phyloP scores from a whole-genome alignment of 92 coral and sea anemone species.

The Zoanthus gigantus region DNA sequence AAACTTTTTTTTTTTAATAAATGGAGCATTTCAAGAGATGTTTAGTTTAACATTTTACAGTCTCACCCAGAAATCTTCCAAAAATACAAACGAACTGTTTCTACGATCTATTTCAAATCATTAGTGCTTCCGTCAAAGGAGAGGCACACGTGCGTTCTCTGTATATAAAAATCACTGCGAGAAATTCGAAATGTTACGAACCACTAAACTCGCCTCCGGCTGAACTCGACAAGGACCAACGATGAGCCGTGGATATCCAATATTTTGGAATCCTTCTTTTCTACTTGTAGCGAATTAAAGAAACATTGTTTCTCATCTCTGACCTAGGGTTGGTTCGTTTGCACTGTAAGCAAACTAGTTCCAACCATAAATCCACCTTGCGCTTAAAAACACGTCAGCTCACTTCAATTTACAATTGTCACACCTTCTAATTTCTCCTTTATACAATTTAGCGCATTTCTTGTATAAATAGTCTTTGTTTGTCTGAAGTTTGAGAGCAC shows the following conservation, averaged over 20 bases:
- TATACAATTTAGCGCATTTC: neutral
- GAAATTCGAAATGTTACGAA: neutral
- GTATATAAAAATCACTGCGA: neutral
- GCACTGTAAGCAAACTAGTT: constrained; percentile 36
- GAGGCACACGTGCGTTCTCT: constrained; percentile 25
- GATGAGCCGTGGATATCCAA: constrained; percentile 14
- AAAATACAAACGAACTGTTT: neutral
- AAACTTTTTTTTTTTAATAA: neutral
- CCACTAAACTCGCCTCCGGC: constrained; percentile 31
- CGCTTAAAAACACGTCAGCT: neutral
- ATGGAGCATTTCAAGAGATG: too few species aligned
- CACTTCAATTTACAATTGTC: neutral
- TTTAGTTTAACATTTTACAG: neutral
- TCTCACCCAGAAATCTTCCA: neutral
- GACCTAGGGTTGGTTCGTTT: constrained; percentile 23
- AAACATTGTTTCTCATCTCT: neutral
- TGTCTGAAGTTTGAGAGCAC: neutral
- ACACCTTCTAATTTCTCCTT: neutral
- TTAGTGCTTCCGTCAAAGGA: constrained; percentile 8
- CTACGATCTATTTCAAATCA: neutral
- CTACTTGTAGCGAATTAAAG: neutral
- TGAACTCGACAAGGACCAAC: constrained; percentile 25
- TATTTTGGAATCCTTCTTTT: neutral
- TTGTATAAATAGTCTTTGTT: neutral
- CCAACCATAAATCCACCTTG: neutral